These are phyloP conservation scores for Mus caroli DNA, from an alignment of 2,797 vertebrate genomes.

Conservation along the genomic window DNA sequence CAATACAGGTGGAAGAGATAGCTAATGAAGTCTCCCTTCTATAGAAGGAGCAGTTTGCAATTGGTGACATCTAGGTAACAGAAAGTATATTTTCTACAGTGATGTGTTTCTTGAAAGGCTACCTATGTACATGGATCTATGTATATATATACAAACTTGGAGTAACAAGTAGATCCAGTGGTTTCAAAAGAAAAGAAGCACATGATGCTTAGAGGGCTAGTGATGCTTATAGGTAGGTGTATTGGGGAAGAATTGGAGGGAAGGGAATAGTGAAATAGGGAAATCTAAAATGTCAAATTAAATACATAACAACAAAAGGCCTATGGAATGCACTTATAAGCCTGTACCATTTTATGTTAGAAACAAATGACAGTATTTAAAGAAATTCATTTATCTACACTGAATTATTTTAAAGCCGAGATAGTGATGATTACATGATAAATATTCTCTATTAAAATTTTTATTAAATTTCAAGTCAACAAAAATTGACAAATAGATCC, in stretches of 20 bases:
- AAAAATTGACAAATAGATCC: slow-evolving; percentile 7
- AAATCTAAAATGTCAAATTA: not conserved
- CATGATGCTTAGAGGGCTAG: not conserved
- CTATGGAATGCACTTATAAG: not conserved
- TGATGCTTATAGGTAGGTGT: not conserved
- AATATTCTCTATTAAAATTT: slow-evolving; percentile 23
- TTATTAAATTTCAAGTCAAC: not conserved
- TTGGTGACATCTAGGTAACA: not conserved
- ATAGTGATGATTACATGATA: slow-evolving; percentile 1
- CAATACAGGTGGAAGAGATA: not conserved
- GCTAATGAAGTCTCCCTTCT: not conserved
- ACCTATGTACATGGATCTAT: not conserved
- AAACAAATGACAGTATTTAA: slow-evolving; percentile 22
- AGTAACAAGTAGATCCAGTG: not conserved
- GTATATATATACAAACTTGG: not conserved
- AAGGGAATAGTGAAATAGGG: not conserved
- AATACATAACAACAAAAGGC: slow-evolving; percentile 5
- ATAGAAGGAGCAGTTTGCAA: too few species aligned
- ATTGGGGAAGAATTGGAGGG: not conserved
- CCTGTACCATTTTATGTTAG: slow-evolving; percentile 41
- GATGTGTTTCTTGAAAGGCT: not conserved
- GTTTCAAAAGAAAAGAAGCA: not conserved
- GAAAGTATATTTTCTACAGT: not conserved
- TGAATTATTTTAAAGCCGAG: slow-evolving; percentile 16
- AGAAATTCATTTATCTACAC: not conserved